These are phyloP conservation scores for Paraplagusia blochii DNA, from an alignment of 2,113 vertebrate genomes.

Conservation along the genomic window DNA sequence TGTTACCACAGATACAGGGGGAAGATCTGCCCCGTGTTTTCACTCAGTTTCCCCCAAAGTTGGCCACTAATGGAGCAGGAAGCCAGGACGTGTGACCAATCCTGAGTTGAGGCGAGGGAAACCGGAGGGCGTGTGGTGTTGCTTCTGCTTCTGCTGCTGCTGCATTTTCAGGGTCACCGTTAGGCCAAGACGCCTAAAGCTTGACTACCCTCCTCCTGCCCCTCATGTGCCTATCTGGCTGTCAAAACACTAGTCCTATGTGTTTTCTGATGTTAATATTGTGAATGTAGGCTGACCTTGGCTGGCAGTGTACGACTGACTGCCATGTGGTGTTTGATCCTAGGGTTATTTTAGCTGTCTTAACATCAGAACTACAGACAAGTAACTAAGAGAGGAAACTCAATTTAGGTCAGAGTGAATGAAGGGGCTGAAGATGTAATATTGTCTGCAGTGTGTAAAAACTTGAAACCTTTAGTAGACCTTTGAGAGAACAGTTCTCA, in stretches of 20 bases:
- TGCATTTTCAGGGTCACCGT: conserved; percentile 34
- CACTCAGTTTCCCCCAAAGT: conserved; percentile 14
- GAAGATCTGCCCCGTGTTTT: conserved; percentile 63
- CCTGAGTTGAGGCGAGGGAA: conserved; percentile 4
- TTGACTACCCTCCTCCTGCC: conserved; percentile 1
- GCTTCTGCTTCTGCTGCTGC: conserved; percentile 26
- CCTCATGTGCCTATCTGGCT: conserved; percentile 1
- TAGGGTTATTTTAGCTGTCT: conserved; percentile 21
- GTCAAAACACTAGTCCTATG: conserved; percentile 45
- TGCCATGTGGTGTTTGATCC: conserved; percentile 36
- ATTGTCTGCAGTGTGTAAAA: too few species aligned
- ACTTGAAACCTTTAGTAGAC: too few species aligned
- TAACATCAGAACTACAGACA: conserved; percentile 10
- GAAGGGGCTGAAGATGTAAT: too few species aligned
- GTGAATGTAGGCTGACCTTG: conserved; percentile 45
- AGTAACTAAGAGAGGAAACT: conserved; percentile 37
- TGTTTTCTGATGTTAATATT: conserved; percentile 28
- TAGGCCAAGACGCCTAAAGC: conserved; percentile 22
- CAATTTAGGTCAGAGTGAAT: conserved; percentile 11
- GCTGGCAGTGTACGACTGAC: conserved; percentile 24
- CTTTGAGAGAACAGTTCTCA: too few species aligned
- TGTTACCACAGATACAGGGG: conserved; percentile 74
- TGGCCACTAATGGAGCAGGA: conserved; percentile 27
- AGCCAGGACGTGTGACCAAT: conserved; percentile 46
- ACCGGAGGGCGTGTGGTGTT: conserved; percentile 17